phyloP scores from a whole-genome alignment of 2,888 invertebrate genomes.

The Julus scandinavius region DNA sequence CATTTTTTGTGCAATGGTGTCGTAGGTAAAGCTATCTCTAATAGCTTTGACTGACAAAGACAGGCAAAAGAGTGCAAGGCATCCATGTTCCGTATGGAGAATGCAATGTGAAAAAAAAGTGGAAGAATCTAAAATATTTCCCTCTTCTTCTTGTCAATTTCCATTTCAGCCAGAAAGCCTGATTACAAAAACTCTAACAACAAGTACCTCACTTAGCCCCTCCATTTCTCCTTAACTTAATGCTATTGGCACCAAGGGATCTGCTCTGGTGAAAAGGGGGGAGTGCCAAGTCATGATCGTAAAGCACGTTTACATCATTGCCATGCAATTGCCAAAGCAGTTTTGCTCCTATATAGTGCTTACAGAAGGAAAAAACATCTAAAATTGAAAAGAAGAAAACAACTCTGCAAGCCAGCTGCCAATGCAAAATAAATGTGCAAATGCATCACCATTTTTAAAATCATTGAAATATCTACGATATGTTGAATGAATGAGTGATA shows the following conservation, averaged over 20 bases:
- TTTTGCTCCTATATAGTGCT: background rate
- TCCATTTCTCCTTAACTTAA: slow-evolving; percentile 34
- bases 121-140: slow-evolving; percentile 36
- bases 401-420: background rate
- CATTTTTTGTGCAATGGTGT: background rate
- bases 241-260: slow-evolving; percentile 51
- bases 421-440: background rate
- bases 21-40: background rate
- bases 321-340: slow-evolving; percentile 42
- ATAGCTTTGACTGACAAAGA: background rate
- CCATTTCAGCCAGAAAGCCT: slow-evolving; percentile 12
- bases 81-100: background rate
- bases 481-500: background rate
- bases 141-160: slow-evolving; percentile 36
- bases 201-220: slow-evolving; percentile 46
- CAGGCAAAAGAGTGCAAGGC: background rate
- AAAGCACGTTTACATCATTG: slow-evolving; percentile 53
- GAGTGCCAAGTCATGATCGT: slow-evolving; percentile 53
- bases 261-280: slow-evolving; percentile 30
- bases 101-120: background rate
- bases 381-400: background rate
- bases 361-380: background rate
- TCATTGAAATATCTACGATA: background rate
- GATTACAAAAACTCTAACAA: slow-evolving; percentile 47
- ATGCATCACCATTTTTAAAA: background rate